Evolutionary conservation across 64 coral and sea anemone species (phyloP), one percentile per base, ranked within the genome.

Genomic region (Cladopsammia gracilis): DNA sequence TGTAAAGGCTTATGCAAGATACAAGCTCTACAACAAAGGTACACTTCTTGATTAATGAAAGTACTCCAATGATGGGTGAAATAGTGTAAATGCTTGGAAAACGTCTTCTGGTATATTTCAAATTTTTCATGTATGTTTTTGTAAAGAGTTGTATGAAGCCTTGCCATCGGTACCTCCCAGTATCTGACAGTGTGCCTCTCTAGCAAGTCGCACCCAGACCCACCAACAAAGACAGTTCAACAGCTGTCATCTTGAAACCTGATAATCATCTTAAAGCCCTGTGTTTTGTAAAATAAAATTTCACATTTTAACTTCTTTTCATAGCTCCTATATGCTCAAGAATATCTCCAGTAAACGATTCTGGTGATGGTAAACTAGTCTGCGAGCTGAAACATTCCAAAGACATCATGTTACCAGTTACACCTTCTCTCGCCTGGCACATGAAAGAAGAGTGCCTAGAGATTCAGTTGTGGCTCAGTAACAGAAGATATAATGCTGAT

Each of bases 1-100:
- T 25, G 70, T 65, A 46, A 87, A 75, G 76, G 91, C 82, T 75
- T 99, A 99, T 89, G 71, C 90, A 64, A 86, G 98, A 91, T 99
- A 94, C 78, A 99, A 99, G 49, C 93, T 99, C 79, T 94, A 92
- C 77, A 92, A 99, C 58, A 94, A 79, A 91, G 88, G 98, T 99
- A 94, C 26, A 82, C n/a, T 89, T 76, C 45, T 49, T 9, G 34
- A 3, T 19, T 25, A 1, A 34, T 34, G 34, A 34, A 34, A 34
- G 2, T 34, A 34, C 34, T 34, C 34, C 34, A 1, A 34, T 34
- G 34, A 34, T 34, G 34, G 34, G 34, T 34, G 34, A 34, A 34
- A 34, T 34, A 34, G 34, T 34, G 34, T 34, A 34, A 34, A 2
- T 34, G 34, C 34, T 34, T 34, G 34, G 34, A 34, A 34, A 75